Base-by-base conservation (phyloP, 1,140 invertebrate genomes). In the Anastrepha obliqua region DNA sequence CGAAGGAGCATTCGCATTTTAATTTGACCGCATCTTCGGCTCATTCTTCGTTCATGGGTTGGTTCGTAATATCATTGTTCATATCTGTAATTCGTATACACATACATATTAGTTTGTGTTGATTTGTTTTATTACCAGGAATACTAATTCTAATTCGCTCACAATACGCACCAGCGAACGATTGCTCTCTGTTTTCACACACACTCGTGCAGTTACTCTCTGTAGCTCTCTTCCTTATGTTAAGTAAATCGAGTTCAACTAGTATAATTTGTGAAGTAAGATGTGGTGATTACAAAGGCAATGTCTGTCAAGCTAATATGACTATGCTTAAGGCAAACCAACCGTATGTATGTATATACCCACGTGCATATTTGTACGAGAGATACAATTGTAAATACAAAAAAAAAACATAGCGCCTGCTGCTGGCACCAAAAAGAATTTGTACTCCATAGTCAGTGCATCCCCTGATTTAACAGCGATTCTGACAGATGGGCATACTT, bases 121-220 rank as follows among this genome's bases (percentile, higher is more conserved):
- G 47, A 55, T 81, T 81, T 55, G 74, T 47, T 58, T 55, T 55
- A 81, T 42, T 55, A 81, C n/a, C 55, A n/a, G 74, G 74, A 81
- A 81, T 81, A 81, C 74, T 81, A 55, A 81, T 81, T 81, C 74
- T 58, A 81, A 81, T 81, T 81, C 74, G 47, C 74, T 81, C 74
- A 81, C 74, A 58, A 17, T 81, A 55, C 74, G 44, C 42, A 74
- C 51, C 44, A 55, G 42, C 29, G 42, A 39, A 15, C 29, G 15
- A 29, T 51, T 58, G 47, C 74, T 81, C 74, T 81, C 74, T 29
- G 15, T 17, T 62, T n/a, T 81, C 42, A 20, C 74, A 47, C 15
- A 81, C 20, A 51, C 6, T 8, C 64, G 29, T 3, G 7, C 5
- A 67, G 6, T 15, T 67, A 8, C 74, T 20, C 74, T 81, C 51